Conservation (phyloP, 2,888 invertebrate species). For the Ethmia dodecea region DNA sequence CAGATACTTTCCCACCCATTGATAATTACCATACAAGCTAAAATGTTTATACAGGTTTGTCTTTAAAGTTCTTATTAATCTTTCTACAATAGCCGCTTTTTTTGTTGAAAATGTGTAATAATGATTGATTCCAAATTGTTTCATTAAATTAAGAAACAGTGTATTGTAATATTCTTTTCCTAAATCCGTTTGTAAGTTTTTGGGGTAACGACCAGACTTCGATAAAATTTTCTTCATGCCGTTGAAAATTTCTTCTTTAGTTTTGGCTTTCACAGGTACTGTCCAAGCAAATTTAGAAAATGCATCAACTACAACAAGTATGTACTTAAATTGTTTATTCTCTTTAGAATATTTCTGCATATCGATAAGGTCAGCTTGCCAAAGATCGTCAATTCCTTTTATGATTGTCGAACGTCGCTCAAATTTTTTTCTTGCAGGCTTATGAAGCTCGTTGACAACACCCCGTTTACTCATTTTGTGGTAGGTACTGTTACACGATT, state of each 20-base stretch:
- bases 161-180: slow-evolving; percentile 13
- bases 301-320: slow-evolving; percentile 12
- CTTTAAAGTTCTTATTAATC: slow-evolving; percentile 1
- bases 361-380: slow-evolving; percentile 51
- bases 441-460: slow-evolving; percentile 10
- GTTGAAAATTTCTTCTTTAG: slow-evolving; percentile 1
- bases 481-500: no score
- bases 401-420: slow-evolving; percentile 31
- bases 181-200: slow-evolving; percentile 16
- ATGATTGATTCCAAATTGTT: not conserved
- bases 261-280: slow-evolving; percentile 11
- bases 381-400: slow-evolving; percentile 43
- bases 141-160: not conserved
- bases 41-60: slow-evolving; percentile 15
- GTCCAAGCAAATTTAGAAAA: slow-evolving; percentile 17
- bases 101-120: slow-evolving; percentile 1
- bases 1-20: not conserved
- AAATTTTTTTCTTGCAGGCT: slow-evolving; percentile 32
- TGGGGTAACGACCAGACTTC: slow-evolving; percentile 1
- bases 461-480: slow-evolving; percentile 8
- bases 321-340: slow-evolving; percentile 14
- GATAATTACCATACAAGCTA: not conserved
- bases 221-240: not conserved
- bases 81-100: slow-evolving; percentile 2
- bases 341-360: slow-evolving; percentile 14